Evolutionary conservation across 2,113 vertebrate genomes (phyloP).

Genomic region (Oncorhynchus kisutch): DNA sequence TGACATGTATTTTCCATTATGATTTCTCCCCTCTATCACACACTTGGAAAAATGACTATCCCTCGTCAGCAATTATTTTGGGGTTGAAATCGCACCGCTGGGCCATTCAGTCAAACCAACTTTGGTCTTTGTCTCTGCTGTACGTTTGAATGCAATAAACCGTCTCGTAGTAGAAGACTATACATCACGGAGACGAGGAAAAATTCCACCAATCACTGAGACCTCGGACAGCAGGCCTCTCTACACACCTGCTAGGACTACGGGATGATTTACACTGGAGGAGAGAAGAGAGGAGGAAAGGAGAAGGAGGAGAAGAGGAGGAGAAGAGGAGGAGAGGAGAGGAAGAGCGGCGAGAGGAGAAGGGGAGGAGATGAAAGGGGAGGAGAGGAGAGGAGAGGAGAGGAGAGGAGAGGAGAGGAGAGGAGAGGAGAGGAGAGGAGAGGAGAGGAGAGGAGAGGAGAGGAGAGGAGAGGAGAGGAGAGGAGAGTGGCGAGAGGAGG

Average conservation of each 20-base stretch:
- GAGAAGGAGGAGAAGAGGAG: too few species aligned
- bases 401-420: too few species aligned
- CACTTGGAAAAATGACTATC: neutral
- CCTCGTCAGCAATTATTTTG: constrained; percentile 20
- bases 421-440: too few species aligned
- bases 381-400: too few species aligned
- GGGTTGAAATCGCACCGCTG: constrained; percentile 1
- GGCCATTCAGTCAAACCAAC: constrained; percentile 25
- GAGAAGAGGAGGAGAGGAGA: neutral
- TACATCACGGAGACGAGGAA: neutral
- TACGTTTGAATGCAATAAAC: constrained; percentile 28
- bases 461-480: neutral
- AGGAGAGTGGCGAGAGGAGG: neutral
- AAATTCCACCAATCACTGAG: constrained; percentile 4
- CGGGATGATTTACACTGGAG: neutral
- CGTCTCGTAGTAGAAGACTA: constrained; percentile 20
- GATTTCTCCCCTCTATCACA: neutral
- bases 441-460: too few species aligned
- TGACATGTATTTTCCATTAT: constrained; percentile 17
- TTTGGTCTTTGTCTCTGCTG: constrained; percentile 33
- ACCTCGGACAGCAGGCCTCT: neutral
- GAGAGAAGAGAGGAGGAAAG: too few species aligned
- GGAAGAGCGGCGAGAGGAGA: neutral
- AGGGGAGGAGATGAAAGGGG: too few species aligned
- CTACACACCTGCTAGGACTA: neutral